Conservation (phyloP, 2,113 vertebrate genomes). For the Lepus timidus region DNA sequence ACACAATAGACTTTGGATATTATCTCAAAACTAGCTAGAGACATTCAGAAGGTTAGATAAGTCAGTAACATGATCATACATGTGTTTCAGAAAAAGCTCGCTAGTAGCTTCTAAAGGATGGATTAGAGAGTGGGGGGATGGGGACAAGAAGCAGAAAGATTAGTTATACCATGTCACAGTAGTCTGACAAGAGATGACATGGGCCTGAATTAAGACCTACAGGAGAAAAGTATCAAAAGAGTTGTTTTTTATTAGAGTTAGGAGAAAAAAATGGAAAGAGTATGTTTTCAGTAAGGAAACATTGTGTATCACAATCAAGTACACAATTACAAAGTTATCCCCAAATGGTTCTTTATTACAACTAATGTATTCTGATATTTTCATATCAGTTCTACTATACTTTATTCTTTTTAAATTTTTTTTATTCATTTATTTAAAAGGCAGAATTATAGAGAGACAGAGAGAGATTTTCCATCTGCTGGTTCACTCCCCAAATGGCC, state of each 20-base stretch:
- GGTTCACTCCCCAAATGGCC: too few relatives aligned
- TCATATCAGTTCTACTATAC: too few relatives aligned
- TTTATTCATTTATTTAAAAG: too few relatives aligned
- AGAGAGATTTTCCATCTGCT: too few relatives aligned
- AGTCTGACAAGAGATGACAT: not conserved
- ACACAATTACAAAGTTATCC: not conserved
- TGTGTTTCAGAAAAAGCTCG: not conserved
- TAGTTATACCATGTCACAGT: not conserved
- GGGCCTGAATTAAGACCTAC: not conserved
- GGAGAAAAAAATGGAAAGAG: not conserved
- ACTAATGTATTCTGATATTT: not conserved
- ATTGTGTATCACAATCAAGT: not conserved
- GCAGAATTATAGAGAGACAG: too few relatives aligned
- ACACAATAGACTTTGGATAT: not conserved
- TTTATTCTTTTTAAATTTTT: too few relatives aligned
- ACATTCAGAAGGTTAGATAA: not conserved
- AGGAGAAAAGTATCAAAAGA: not conserved
- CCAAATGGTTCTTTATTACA: not conserved
- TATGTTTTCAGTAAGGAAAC: constrained; percentile 21
- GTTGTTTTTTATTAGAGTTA: not conserved
- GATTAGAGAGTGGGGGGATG: not conserved
- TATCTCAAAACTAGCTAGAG: not conserved
- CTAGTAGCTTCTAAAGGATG: not conserved
- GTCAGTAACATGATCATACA: not conserved
- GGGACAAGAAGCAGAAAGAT: not conserved